Percentiles rank a stretch among this genome's conserved stretches.
These are phyloP conservation scores for Wiebesia pumilae DNA, from an alignment of 1,140 invertebrate species.

Conservation along the genomic window DNA sequence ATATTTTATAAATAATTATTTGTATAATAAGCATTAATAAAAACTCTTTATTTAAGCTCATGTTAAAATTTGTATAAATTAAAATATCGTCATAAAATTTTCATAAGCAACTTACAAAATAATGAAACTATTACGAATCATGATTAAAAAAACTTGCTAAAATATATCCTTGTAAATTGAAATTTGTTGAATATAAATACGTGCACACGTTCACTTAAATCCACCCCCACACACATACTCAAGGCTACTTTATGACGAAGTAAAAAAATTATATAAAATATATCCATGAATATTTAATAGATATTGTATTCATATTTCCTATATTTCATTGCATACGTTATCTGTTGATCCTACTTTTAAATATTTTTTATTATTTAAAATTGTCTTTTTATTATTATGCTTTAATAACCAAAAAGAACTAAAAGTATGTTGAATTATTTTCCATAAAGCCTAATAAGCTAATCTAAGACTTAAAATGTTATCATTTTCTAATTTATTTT, in stretches of 20 bases:
- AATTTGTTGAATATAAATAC: neutral
- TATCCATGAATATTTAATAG: conserved; percentile 1
- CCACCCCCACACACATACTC: neutral
- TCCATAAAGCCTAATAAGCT: too few species aligned
- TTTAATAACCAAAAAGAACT: too few species aligned
- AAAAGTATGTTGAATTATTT: too few species aligned
- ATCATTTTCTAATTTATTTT: too few species aligned
- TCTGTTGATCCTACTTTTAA: too few species aligned
- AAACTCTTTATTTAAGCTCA: neutral
- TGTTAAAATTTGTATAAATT: too few species aligned
- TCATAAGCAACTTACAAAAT: neutral
- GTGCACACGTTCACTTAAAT: neutral
- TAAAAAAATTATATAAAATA: conserved; percentile 6
- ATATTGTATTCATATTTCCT: neutral
- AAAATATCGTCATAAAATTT: neutral
- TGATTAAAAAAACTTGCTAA: neutral
- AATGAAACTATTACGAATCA: neutral
- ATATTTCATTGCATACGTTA: too few species aligned
- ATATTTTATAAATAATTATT: neutral
- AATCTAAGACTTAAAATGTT: too few species aligned
- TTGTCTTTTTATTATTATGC: too few species aligned
- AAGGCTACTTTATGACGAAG: neutral
- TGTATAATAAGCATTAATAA: neutral
- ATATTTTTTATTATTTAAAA: neutral
- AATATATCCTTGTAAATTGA: neutral